Evolutionary conservation across 1,140 invertebrate genomes (phyloP), one percentile per base, ranked within the genome.

Genomic region (Meteorus sp.): DNA sequence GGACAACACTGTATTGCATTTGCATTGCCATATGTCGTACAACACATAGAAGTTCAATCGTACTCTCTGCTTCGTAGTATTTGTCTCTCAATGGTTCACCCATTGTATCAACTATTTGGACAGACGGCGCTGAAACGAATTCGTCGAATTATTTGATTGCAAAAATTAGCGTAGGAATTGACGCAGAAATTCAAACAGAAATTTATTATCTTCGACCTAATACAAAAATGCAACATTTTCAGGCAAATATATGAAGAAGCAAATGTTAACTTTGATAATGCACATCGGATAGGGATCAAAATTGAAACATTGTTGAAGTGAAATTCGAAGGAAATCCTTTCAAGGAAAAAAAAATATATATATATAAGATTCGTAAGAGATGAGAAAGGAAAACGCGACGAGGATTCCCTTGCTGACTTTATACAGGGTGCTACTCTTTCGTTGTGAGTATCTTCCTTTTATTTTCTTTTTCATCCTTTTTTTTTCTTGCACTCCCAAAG

Each of bases 61-160:
- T 90, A 53, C 87, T 89, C 65, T 89, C 88, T 0, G 87, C 88
- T 69, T 91, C 88, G 69, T 89, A 89, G 71, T 88, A 89, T 67
- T 89, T 89, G 74, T 89, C 88, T 58, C 84, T 77, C 20, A 89
- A 77, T 6, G 84, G 84, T 64, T 83, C 82, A 3, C 86, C 88
- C 59, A 87, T 82, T 62, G 87, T 86, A 68, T 90, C 89, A 25
- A 90, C 85, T 68, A 91, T 89, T 76, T 85, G 84, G 13, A 90
- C 88, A 71, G 88, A 86, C 22, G 88, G 88, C 20, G 86, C 89
- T 91, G 78, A 77, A 72, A 74, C 59, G 59, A 27, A 13, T 56
- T 35, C 22, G 1, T n/a, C 11, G n/a, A 7, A 17, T 7, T 13
- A 41, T n/a, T n/a, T n/a, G n/a, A n/a, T n/a, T n/a, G n/a, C n/a